Evolutionary conservation across 2,888 invertebrate species (phyloP).

Genomic region (Eulithis prunata): DNA sequence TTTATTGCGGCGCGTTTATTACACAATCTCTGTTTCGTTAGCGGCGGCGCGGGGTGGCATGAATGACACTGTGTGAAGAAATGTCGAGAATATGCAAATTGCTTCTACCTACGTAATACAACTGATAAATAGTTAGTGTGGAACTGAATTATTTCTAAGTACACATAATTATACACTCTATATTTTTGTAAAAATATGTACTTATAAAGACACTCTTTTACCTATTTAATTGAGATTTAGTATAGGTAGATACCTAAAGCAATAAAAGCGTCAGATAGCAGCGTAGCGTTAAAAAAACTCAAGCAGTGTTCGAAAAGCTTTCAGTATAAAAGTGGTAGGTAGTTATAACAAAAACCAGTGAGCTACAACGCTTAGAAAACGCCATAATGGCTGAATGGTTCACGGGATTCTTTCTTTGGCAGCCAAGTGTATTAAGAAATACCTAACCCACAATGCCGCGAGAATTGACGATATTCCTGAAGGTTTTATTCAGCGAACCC

Average conservation of each 20-base stretch:
- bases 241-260: too few relatives aligned
- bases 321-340: conserved; percentile 33
- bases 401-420: conserved; percentile 56
- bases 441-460: conserved; percentile 49
- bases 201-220: too few relatives aligned
- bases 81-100: conserved; percentile 6
- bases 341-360: conserved; percentile 48
- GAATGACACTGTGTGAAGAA: conserved; percentile 42
- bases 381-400: conserved; percentile 51
- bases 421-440: conserved; percentile 60
- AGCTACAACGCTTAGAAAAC: conserved; percentile 42
- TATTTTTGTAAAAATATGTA: too few relatives aligned
- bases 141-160: too few relatives aligned
- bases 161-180: too few relatives aligned
- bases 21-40: conserved; percentile 49
- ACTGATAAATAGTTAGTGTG: too few relatives aligned
- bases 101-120: neutral
- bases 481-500: neutral
- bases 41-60: conserved; percentile 35
- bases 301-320: conserved; percentile 40
- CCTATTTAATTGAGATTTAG: too few relatives aligned
- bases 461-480: conserved; percentile 25
- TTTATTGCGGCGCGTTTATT: conserved; percentile 59
- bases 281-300: conserved; percentile 38
- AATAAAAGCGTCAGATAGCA: conserved; percentile 2